Conservation (phyloP, 1,140 invertebrate species). For the Drosophila bipectinata region DNA sequence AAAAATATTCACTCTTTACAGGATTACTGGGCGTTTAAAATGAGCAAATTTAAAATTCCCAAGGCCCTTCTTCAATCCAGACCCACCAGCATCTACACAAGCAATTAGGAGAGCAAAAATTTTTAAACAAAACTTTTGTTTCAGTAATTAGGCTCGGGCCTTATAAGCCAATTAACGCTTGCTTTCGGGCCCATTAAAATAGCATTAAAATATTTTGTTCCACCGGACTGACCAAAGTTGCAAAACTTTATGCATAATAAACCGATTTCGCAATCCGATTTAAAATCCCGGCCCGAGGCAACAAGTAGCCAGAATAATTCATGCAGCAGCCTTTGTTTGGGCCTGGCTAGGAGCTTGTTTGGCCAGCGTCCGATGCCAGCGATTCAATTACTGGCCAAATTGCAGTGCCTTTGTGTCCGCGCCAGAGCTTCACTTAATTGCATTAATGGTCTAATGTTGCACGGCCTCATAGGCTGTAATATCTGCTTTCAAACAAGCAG, state of each 20-base stretch:
- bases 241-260: slow-evolving; percentile 22
- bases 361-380: slow-evolving; percentile 2
- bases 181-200: slow-evolving; percentile 21
- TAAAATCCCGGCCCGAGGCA: slow-evolving; percentile 9
- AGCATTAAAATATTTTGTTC: slow-evolving; percentile 15
- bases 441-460: slow-evolving; percentile 23
- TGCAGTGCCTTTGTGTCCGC: slow-evolving; percentile 17
- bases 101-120: neutral
- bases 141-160: slow-evolving; percentile 5
- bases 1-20: neutral
- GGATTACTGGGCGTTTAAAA: neutral
- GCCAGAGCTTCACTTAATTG: slow-evolving; percentile 32
- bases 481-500: slow-evolving; percentile 22
- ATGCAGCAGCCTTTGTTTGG: slow-evolving; percentile 12
- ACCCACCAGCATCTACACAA: neutral
- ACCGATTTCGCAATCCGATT: slow-evolving; percentile 10
- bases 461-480: slow-evolving; percentile 31
- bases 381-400: slow-evolving; percentile 49
- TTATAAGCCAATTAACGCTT: slow-evolving; percentile 11
- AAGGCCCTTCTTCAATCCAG: neutral
- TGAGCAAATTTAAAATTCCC: neutral
- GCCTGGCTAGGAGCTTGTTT: slow-evolving; percentile 21
- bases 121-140: neutral
- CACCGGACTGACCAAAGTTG: slow-evolving; percentile 1
- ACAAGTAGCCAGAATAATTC: slow-evolving; percentile 29